Conservation (phyloP, 2,113 vertebrate species). For the Brachirus orientalis region DNA sequence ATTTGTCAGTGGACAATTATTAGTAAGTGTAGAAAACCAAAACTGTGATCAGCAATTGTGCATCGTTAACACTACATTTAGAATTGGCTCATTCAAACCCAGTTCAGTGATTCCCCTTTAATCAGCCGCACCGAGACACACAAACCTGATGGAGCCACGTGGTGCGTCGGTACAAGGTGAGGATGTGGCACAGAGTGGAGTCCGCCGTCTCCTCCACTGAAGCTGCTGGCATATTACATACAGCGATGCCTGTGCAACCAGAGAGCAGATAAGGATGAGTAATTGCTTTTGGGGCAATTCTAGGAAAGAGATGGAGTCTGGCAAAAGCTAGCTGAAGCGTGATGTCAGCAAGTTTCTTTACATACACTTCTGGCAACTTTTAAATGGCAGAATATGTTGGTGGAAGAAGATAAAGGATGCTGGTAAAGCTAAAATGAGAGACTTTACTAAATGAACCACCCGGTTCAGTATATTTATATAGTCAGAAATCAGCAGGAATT, state of each 20-base stretch:
- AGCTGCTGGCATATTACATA: slow-evolving; percentile 97
- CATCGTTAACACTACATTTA: slow-evolving; percentile 3
- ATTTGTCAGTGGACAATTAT: slow-evolving; percentile 22
- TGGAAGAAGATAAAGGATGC: slow-evolving; percentile 15
- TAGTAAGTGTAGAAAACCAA: slow-evolving; percentile 7
- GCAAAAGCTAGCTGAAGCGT: not conserved
- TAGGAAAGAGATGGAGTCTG: slow-evolving; percentile 24
- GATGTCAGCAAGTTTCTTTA: slow-evolving; percentile 33
- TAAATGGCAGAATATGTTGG: slow-evolving; percentile 13
- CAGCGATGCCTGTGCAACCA: slow-evolving; percentile 89
- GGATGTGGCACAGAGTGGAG: slow-evolving; percentile 96
- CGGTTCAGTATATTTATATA: too few relatives aligned
- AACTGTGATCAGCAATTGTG: slow-evolving; percentile 13
- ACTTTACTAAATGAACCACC: too few relatives aligned
- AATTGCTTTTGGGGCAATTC: slow-evolving; percentile 8
- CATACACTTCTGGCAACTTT: slow-evolving; percentile 17
- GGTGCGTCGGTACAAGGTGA: slow-evolving; percentile 95
- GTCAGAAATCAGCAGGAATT: too few relatives aligned
- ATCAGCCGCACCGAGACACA: not conserved
- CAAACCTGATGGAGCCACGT: slow-evolving; percentile 92
- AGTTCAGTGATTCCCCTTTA: slow-evolving; percentile 1
- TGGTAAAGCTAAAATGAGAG: too few relatives aligned
- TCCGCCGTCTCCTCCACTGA: slow-evolving; percentile 97
- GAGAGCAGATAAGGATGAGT: slow-evolving; percentile 46
- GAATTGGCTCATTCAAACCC: not conserved